These are phyloP conservation scores for Dendronephthya gigantea DNA, from an alignment of 64 coral and sea anemone species.

Conservation along the genomic window DNA sequence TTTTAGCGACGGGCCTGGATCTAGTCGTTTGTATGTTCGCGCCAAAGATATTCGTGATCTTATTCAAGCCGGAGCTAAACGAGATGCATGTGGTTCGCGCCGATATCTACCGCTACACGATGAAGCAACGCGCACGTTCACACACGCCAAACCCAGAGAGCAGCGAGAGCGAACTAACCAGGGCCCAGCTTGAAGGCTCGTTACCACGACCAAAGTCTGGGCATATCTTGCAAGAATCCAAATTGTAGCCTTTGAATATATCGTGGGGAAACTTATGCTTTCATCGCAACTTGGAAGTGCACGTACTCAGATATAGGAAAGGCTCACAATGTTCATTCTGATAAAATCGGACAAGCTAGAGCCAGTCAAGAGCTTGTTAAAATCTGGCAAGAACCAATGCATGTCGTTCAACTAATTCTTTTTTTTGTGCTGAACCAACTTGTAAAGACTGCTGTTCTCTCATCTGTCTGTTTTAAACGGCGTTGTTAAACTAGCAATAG, in stretches of 20 bases:
- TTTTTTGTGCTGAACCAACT: background rate
- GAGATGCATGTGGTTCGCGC: slow-evolving; percentile 37
- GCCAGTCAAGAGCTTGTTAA: too few relatives aligned
- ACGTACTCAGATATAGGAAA: too few relatives aligned
- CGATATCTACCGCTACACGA: slow-evolving; percentile 31
- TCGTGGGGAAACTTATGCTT: too few relatives aligned
- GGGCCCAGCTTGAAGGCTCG: background rate
- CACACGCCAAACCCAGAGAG: background rate
- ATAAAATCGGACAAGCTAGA: too few relatives aligned
- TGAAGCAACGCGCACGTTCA: slow-evolving; percentile 1
- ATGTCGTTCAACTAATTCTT: too few relatives aligned
- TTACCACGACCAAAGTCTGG: background rate
- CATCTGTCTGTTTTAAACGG: too few relatives aligned
- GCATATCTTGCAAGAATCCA: background rate
- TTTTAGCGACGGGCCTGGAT: slow-evolving; percentile 41
- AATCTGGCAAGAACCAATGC: too few relatives aligned
- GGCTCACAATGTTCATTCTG: too few relatives aligned
- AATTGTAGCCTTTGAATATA: background rate
- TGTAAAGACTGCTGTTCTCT: background rate
- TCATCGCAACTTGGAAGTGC: too few relatives aligned
- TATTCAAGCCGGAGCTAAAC: slow-evolving; percentile 49
- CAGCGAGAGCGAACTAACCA: background rate
- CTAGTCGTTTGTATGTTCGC: slow-evolving; percentile 57
- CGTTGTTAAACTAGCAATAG: background rate
- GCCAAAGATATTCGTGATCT: slow-evolving; percentile 47